Evolutionary conservation across 2,888 invertebrate species (phyloP), one percentile per base, ranked within the genome.

Genomic region (Stenoptilia bipunctidactyla): DNA sequence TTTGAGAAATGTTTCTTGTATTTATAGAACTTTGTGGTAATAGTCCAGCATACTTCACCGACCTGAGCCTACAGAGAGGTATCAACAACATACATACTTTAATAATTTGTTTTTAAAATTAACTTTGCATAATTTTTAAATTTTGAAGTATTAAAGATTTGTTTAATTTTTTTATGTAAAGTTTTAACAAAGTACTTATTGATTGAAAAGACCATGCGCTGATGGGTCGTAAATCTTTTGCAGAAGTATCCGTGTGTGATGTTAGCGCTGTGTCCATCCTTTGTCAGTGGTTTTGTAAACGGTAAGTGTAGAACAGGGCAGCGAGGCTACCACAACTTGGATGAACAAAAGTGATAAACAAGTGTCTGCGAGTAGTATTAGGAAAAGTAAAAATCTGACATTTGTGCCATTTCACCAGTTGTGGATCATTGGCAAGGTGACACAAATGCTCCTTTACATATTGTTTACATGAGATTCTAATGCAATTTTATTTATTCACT

Each of bases 171-270:
- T 20, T 20, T 20, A 20, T 20, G 20, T 20, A 3, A 20, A 20
- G 20, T 20, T 20, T 20, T 30, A 30, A 34, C 13, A 34, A 14
- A 34, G 13, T 30, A 30, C 34, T 12, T 34, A 30, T 30, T 30
- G n/a, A 30, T 34, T 34, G 34, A 63, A 68, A 67, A 64, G 70
- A 66, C 73, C 69, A 67, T 72, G 61, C 82, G 87, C 88, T 88
- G 85, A 88, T 85, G 88, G 88, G 90, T 88, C 89, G 83, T 89
- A 83, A 79, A 88, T 90, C 89, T 90, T 91, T 88, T 91, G 89
- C 90, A 90, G 90, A 90, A 90, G 83, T 86, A 85, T 86, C 85
- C 87, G 85, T 86, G 86, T 86, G 87, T 87, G 87, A 87, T 87
- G 83, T 83, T 86, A 85, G 86, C 84, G 86, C 86, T 86, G 87